phyloP scores from a whole-genome alignment of 2,113 vertebrate species.

The Numida meleagris region DNA sequence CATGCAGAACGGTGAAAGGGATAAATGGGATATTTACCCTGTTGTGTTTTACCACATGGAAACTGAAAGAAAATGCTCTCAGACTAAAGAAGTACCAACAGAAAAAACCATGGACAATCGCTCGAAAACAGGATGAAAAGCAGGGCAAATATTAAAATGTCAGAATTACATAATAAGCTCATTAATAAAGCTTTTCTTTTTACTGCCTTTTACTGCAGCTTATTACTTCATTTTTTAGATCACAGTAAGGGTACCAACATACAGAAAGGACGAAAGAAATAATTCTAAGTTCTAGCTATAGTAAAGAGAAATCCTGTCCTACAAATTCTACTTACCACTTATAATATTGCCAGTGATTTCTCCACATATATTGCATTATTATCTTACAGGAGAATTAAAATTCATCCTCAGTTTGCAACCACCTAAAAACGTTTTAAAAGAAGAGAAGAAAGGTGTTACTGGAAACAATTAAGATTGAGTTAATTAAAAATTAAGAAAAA shows the following conservation, averaged over 20 bases:
- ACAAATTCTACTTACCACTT: constrained; percentile 23
- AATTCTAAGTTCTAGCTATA: background rate
- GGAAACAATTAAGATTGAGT: background rate
- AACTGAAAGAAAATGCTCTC: background rate
- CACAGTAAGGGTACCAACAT: background rate
- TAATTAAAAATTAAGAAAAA: background rate
- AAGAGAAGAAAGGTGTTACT: background rate
- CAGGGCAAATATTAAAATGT: background rate
- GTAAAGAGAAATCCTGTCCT: background rate
- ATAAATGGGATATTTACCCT: background rate
- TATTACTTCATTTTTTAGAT: background rate
- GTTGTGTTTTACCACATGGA: background rate
- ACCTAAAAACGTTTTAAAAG: constrained; percentile 57
- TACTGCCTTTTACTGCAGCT: background rate
- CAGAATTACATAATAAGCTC: background rate
- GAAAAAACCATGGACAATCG: background rate
- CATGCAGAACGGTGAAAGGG: background rate
- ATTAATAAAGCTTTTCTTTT: too few species aligned
- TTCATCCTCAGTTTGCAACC: constrained; percentile 47
- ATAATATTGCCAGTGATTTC: constrained; percentile 34
- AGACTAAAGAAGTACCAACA: background rate
- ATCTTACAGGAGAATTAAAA: constrained; percentile 23
- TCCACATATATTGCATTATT: constrained; percentile 31
- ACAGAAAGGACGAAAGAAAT: background rate
- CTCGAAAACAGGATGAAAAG: background rate